phyloP scores from a whole-genome alignment of 2,888 invertebrate species.

The Eurytoma adleriae region DNA sequence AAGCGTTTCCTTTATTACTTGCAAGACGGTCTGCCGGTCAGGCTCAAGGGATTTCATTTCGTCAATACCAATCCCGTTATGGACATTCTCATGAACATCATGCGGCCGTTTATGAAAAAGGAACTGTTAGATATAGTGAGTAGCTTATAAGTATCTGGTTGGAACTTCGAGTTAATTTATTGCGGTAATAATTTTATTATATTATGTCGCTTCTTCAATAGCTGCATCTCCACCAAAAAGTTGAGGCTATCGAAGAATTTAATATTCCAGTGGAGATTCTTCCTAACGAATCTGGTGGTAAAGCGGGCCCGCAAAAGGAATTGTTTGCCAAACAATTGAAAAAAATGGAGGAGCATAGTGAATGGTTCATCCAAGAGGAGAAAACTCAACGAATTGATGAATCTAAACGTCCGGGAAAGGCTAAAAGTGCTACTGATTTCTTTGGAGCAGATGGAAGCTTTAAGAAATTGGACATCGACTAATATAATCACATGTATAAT shows the following conservation, averaged over 20 bases:
- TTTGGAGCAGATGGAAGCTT: constrained; percentile 85
- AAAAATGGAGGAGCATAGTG: constrained; percentile 69
- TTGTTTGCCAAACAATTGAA: constrained; percentile 65
- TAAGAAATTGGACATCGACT: constrained; percentile 83
- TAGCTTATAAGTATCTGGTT: background rate
- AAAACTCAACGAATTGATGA: constrained; percentile 80
- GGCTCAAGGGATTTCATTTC: constrained; percentile 83
- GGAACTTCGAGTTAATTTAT: background rate
- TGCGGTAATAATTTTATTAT: background rate
- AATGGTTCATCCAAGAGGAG: constrained; percentile 76
- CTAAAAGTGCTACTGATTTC: constrained; percentile 79
- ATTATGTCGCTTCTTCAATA: constrained; percentile 36
- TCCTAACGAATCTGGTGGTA: constrained; percentile 82
- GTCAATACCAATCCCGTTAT: constrained; percentile 83
- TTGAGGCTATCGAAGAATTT: constrained; percentile 76
- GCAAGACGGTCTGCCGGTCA: constrained; percentile 84
- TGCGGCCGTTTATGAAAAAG: constrained; percentile 85
- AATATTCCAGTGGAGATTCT: constrained; percentile 77
- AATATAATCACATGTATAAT: constrained; percentile 57
- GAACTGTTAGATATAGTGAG: constrained; percentile 76
- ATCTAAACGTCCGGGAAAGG: constrained; percentile 78
- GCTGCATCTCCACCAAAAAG: constrained; percentile 77
- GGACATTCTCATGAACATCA: constrained; percentile 82
- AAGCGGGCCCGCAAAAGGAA: constrained; percentile 72
- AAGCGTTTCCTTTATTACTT: constrained; percentile 83